Percentiles rank a stretch among this genome's conserved stretches.
Evolutionary conservation across 2,888 invertebrate species (phyloP).

Genomic region (Ochropleura leucogaster): DNA sequence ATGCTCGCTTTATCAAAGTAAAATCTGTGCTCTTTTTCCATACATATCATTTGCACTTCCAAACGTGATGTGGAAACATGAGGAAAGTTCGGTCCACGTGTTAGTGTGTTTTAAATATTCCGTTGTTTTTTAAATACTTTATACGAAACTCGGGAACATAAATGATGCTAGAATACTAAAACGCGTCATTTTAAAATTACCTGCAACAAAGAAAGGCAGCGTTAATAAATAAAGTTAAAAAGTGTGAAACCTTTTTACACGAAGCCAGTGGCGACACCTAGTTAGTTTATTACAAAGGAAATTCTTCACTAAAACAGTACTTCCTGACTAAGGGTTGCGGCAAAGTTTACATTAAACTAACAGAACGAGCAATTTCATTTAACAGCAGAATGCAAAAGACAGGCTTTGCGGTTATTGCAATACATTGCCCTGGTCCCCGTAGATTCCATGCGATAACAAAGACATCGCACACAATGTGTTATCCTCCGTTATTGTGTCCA

Average conservation of each 20-base stretch:
- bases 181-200: slow-evolving; percentile 38
- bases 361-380: slow-evolving; percentile 69
- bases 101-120: slow-evolving; percentile 24
- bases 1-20: slow-evolving; percentile 70
- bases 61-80: slow-evolving; percentile 26
- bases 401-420: slow-evolving; percentile 66
- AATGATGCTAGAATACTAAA: slow-evolving; percentile 27
- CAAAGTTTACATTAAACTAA: slow-evolving; percentile 63
- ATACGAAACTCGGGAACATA: slow-evolving; percentile 1
- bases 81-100: neutral
- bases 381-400: slow-evolving; percentile 66
- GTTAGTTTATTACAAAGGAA: slow-evolving; percentile 61
- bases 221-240: slow-evolving; percentile 52
- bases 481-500: slow-evolving; percentile 58
- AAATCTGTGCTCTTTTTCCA: slow-evolving; percentile 63
- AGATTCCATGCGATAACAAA: slow-evolving; percentile 63
- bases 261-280: slow-evolving; percentile 50
- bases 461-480: slow-evolving; percentile 57
- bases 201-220: slow-evolving; percentile 36
- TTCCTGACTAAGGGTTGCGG: slow-evolving; percentile 52
- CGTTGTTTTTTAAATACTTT: slow-evolving; percentile 15
- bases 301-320: slow-evolving; percentile 58
- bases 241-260: slow-evolving; percentile 49
- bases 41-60: slow-evolving; percentile 46
- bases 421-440: slow-evolving; percentile 55